Evolutionary conservation across 2,113 vertebrate species (phyloP).

Genomic region (Sceloporus tristichus): DNA sequence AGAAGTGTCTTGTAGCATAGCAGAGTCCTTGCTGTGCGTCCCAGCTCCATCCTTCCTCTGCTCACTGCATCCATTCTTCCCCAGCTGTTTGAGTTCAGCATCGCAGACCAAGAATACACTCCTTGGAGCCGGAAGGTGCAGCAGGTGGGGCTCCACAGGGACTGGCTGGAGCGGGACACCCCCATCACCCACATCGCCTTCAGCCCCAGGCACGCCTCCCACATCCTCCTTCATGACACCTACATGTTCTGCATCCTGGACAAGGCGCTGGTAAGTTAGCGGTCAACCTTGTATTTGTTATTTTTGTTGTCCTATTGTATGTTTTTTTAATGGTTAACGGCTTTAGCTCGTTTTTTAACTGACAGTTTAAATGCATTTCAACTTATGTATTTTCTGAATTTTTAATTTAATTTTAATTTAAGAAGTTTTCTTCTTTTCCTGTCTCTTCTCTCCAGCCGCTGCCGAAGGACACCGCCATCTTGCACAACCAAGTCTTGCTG

Average conservation of each 20-base stretch:
- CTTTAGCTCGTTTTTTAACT: too few species aligned
- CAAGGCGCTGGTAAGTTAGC: conserved; percentile 87
- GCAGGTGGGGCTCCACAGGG: conserved; percentile 84
- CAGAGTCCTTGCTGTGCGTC: too few species aligned
- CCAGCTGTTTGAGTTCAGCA: conserved; percentile 91
- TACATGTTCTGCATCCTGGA: conserved; percentile 95
- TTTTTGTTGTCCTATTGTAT: background rate
- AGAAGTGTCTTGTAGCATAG: too few species aligned
- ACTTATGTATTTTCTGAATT: too few species aligned
- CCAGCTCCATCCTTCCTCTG: too few species aligned
- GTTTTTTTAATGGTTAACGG: too few species aligned
- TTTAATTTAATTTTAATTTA: too few species aligned
- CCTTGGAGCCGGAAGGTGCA: conserved; percentile 89
- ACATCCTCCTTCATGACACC: conserved; percentile 90
- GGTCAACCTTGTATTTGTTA: accelerated
- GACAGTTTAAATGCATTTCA: too few species aligned
- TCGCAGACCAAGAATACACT: conserved; percentile 86
- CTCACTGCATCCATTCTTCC: background rate
- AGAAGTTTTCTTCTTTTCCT: too few species aligned
- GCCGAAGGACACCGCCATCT: conserved; percentile 76
- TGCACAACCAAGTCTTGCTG: conserved; percentile 86
- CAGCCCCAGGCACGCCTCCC: conserved; percentile 80
- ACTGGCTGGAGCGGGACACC: conserved; percentile 89
- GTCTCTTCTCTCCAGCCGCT: conserved; percentile 81
- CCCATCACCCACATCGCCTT: conserved; percentile 90